These are phyloP conservation scores for Drosophila athabasca DNA, from an alignment of 1,140 invertebrate species.

Conservation along the genomic window DNA sequence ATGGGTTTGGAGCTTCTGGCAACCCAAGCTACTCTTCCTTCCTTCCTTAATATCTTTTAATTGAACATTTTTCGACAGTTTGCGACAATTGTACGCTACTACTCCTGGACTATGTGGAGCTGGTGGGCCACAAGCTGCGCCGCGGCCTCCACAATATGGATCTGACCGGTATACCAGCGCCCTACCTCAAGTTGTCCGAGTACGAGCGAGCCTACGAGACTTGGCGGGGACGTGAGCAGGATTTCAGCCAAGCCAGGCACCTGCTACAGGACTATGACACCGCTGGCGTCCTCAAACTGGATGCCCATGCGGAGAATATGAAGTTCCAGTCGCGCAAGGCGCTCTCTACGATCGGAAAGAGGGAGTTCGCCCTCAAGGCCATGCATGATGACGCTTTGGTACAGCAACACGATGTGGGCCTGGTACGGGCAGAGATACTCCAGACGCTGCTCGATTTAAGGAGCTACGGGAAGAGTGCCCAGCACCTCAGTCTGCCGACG, in stretches of 20 bases:
- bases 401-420: constrained; percentile 41
- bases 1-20: too few relatives aligned
- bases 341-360: constrained; percentile 57
- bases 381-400: constrained; percentile 53
- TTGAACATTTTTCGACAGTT: constrained; percentile 85
- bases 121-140: constrained; percentile 85
- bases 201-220: constrained; percentile 75
- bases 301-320: constrained; percentile 71
- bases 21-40: neutral
- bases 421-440: constrained; percentile 46
- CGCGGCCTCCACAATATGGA: constrained; percentile 85
- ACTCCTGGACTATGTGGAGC: constrained; percentile 90
- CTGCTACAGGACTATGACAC: constrained; percentile 65
- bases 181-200: constrained; percentile 86
- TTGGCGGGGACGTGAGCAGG: constrained; percentile 78
- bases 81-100: constrained; percentile 96
- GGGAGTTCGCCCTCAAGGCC: constrained; percentile 43
- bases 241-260: constrained; percentile 76
- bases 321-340: constrained; percentile 75
- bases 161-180: constrained; percentile 89
- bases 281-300: constrained; percentile 60
- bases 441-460: constrained; percentile 60
- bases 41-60: neutral
- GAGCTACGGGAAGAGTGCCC: constrained; percentile 70
- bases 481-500: constrained; percentile 73